Conservation (phyloP, 2,113 vertebrate species). For the Ginglymostoma cirratum region DNA sequence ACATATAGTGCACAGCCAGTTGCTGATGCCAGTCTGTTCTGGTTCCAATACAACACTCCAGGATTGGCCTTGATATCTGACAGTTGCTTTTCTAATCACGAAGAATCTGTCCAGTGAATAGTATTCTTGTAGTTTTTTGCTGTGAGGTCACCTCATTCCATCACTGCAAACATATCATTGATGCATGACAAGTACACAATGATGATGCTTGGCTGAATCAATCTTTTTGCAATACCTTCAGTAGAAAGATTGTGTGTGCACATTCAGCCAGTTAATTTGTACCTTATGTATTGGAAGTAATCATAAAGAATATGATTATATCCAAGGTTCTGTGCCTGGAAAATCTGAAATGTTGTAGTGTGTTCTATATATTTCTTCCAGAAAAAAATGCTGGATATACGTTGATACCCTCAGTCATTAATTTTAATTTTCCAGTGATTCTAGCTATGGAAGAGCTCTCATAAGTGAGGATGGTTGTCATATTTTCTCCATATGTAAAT, state of each 20-base stretch:
- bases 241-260: neutral
- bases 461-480: neutral
- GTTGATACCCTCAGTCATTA: neutral
- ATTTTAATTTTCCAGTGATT: neutral
- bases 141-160: slow-evolving; percentile 3
- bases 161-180: neutral
- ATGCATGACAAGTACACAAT: neutral
- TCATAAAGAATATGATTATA: neutral
- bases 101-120: neutral
- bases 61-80: slow-evolving; percentile 9
- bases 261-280: neutral
- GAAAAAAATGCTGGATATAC: neutral
- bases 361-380: neutral
- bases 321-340: neutral
- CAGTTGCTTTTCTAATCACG: slow-evolving; percentile 15
- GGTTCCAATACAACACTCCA: neutral
- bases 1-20: slow-evolving; percentile 2
- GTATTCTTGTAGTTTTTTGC: neutral
- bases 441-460: neutral
- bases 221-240: neutral
- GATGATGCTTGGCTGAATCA: neutral
- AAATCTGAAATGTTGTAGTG: neutral
- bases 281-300: neutral
- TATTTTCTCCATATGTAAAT: neutral
- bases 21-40: slow-evolving; percentile 1